phyloP scores from a whole-genome alignment of 2,113 vertebrate genomes.

The Aspiorhynchus laticeps region DNA sequence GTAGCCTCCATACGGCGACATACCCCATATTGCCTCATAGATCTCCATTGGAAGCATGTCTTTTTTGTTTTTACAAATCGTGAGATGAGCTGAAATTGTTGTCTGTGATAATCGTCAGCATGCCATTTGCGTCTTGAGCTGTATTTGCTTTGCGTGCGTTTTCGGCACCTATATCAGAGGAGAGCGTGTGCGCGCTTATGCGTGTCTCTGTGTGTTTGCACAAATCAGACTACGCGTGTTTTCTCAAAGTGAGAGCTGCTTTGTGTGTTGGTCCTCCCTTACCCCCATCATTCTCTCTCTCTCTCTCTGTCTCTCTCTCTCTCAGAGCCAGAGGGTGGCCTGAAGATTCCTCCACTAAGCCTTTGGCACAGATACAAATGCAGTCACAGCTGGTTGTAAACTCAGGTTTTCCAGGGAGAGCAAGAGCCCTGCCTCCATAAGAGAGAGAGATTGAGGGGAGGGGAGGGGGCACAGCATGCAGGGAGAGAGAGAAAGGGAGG shows the following conservation, averaged over 20 bases:
- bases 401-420: slow-evolving; percentile 90
- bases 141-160: slow-evolving; percentile 17
- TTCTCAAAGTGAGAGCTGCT: slow-evolving; percentile 36
- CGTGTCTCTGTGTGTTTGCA: slow-evolving; percentile 36
- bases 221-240: slow-evolving; percentile 35
- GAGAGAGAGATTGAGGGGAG: slow-evolving; percentile 62
- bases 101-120: background rate
- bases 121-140: background rate
- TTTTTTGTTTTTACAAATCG: background rate
- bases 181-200: slow-evolving; percentile 20
- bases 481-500: slow-evolving; percentile 59
- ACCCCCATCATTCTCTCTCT: slow-evolving; percentile 38
- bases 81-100: background rate
- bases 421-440: slow-evolving; percentile 71
- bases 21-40: background rate
- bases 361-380: slow-evolving; percentile 97
- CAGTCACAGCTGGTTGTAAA: slow-evolving; percentile 92
- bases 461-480: slow-evolving; percentile 58
- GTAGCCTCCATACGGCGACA: background rate
- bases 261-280: slow-evolving; percentile 47
- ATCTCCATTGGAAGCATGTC: background rate
- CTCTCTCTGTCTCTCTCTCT: slow-evolving; percentile 53
- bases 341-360: slow-evolving; percentile 98
- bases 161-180: slow-evolving; percentile 13
- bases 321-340: slow-evolving; percentile 88